Base-by-base conservation (phyloP, 2,888 invertebrate species). In the Cryptus armator region DNA sequence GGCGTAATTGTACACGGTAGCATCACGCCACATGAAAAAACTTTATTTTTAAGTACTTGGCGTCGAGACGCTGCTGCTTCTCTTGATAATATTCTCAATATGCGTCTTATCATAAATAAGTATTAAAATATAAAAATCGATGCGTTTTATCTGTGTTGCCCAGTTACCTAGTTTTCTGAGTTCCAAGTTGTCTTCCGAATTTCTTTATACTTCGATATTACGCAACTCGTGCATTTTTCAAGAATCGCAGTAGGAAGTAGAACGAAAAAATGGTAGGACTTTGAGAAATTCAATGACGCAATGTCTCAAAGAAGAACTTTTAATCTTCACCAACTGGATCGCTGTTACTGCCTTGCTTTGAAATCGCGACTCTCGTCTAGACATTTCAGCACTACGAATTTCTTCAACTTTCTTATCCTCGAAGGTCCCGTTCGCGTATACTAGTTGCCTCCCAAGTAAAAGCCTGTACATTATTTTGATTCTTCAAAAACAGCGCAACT, bases 341-440 rank as follows among this genome's bases (percentile, higher is more conserved):
- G 4, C n/a, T 29, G 44, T 72, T 46, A 3, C 29, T 14, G 5
- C 44, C 59, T 44, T 14, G 51, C 62, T 62, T 77, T 59, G 53
- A 71, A 53, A 64, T 37, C 29, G 59, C 29, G 29, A 19, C 53
- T 19, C 53, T 7, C 53, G 53, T 64, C 44, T 62, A 64, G 12
- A 53, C 64, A 77, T 71, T 77, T 53, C 66, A 44, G 29, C 64
- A 19, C 59, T 71, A 83, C 72, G 44, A 78, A 83, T 66, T 72
- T 72, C 56, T 72, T 43, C 43, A 72, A 72, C 64, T 72, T 67
- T 14, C 12, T 43, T 32, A 16, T 53, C 16, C 14, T 62, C 24
- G 7, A 43, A 53, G 44, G 3, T 59, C 37, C 32, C 16, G 19
- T 43, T n/a, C 24, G 44, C 2, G 29, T 44, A 6, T 32, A 12